phyloP scores from a whole-genome alignment of 2,888 invertebrate species.

The Scaptodrosophila latifasciaeformis region DNA sequence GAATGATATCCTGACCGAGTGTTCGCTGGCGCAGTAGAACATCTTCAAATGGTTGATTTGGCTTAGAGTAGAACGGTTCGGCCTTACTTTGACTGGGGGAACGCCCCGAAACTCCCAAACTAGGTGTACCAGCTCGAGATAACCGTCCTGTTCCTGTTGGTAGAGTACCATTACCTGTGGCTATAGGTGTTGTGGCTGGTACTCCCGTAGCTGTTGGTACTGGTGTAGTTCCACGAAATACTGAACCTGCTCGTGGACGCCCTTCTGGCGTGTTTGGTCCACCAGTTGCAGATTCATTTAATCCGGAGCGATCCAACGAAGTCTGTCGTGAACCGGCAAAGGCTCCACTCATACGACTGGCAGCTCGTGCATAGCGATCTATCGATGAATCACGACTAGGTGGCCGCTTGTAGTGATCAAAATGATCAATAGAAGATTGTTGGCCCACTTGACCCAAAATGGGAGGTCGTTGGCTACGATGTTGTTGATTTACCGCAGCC shows the following conservation, averaged over 20 bases:
- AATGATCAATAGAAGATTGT: slow-evolving; percentile 89
- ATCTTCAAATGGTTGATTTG: slow-evolving; percentile 86
- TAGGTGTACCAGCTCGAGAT: slow-evolving; percentile 77
- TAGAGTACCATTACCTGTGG: slow-evolving; percentile 80
- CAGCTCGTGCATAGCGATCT: slow-evolving; percentile 85
- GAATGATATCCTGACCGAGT: slow-evolving; percentile 91
- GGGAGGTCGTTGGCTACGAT: slow-evolving; percentile 78
- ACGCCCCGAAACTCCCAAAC: slow-evolving; percentile 69
- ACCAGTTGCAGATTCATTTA: slow-evolving; percentile 43
- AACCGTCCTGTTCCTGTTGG: slow-evolving; percentile 75
- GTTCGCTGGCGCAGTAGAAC: slow-evolving; percentile 86
- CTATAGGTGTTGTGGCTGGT: slow-evolving; percentile 60
- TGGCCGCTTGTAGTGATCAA: slow-evolving; percentile 95
- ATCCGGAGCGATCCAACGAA: slow-evolving; percentile 82
- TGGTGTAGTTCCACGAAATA: slow-evolving; percentile 76
- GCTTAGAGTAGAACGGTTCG: slow-evolving; percentile 75
- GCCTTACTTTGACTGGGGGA: slow-evolving; percentile 71
- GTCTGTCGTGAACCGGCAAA: slow-evolving; percentile 83
- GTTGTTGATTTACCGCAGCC: slow-evolving; percentile 53
- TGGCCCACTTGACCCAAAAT: slow-evolving; percentile 72
- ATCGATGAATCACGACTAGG: slow-evolving; percentile 92
- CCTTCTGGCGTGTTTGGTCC: slow-evolving; percentile 50
- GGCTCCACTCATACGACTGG: slow-evolving; percentile 78
- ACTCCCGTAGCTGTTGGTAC: slow-evolving; percentile 33
- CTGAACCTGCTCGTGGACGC: slow-evolving; percentile 78